Conservation (phyloP, 2,888 invertebrate species). For the Macrostomum cliftonense region DNA sequence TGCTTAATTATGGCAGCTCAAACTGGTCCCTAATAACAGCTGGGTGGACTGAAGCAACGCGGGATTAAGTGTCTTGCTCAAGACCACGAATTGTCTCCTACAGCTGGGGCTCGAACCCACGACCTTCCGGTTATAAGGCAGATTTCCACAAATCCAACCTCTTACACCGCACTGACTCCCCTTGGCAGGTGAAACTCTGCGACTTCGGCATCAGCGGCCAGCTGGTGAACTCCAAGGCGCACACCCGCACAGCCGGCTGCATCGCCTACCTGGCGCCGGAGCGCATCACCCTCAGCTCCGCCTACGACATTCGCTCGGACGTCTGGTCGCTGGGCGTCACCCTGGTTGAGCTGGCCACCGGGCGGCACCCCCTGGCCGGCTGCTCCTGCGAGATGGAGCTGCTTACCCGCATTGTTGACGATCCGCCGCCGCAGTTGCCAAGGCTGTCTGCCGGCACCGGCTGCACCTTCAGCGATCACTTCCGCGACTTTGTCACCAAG, state of each 20-base stretch:
- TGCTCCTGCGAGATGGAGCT: conserved; percentile 96
- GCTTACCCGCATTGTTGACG: conserved; percentile 65
- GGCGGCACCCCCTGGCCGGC: conserved; percentile 74
- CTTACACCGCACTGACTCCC: no score
- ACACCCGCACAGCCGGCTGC: conserved; percentile 85
- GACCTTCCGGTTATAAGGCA: no score
- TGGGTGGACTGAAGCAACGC: no score
- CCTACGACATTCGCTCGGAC: conserved; percentile 90
- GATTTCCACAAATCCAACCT: no score
- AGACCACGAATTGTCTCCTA: no score
- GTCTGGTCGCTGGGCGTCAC: conserved; percentile 86
- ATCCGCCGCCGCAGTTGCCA: conserved; percentile 47
- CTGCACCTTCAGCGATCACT: conserved; percentile 54
- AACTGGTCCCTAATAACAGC: no score
- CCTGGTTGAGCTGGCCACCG: conserved; percentile 73
- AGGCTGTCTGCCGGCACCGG: conserved; percentile 41
- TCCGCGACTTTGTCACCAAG: conserved; percentile 69
- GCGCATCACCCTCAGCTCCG: conserved; percentile 75
- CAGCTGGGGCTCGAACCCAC: no score
- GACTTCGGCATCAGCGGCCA: conserved; percentile 98
- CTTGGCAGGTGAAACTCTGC: conserved; percentile 88
- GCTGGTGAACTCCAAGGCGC: conserved; percentile 89
- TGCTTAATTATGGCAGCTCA: no score
- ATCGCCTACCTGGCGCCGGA: conserved; percentile 99
- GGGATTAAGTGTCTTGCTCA: no score